These are phyloP conservation scores for Theristus sp. DNA, from an alignment of 2,888 invertebrate species.

Conservation along the genomic window DNA sequence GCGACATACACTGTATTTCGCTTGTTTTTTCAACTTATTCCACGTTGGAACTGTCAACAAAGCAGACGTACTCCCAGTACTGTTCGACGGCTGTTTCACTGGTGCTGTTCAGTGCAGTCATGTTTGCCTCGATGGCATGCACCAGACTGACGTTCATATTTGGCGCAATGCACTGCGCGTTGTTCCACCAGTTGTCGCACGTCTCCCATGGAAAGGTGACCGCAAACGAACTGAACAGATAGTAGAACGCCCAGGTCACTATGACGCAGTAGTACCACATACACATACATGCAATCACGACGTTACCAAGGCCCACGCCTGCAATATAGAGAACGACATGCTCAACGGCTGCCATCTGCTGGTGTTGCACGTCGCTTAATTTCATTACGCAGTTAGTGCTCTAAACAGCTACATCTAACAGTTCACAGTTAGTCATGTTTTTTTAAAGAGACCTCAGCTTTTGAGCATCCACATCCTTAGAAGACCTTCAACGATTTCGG, in stretches of 20 bases:
- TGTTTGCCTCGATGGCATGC: constrained; percentile 8
- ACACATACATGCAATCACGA: constrained; percentile 27
- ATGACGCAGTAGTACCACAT: constrained; percentile 28
- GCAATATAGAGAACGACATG: no score
- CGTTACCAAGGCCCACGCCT: constrained; percentile 29
- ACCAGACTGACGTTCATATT: not conserved
- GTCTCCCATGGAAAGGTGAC: constrained; percentile 25
- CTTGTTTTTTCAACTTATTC: not conserved
- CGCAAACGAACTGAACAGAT: constrained; percentile 24
- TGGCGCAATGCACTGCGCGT: not conserved
- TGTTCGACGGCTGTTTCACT: constrained; percentile 27
- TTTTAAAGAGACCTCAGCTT: no score
- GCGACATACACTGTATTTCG: no score
- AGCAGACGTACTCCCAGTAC: constrained; percentile 25
- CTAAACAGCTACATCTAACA: no score
- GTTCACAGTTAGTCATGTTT: no score
- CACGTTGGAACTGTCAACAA: not conserved
- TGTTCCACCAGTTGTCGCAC: constrained; percentile 11
- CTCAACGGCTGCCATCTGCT: no score
- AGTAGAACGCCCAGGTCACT: constrained; percentile 27
- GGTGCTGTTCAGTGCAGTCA: constrained; percentile 8
- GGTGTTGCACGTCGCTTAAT: no score
- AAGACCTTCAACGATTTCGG: no score
- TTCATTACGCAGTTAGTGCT: no score
- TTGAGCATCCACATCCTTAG: no score